Evolutionary conservation across 2,888 invertebrate genomes (phyloP), one percentile per base, ranked within the genome.

Genomic region (Drosophila lacicola): DNA sequence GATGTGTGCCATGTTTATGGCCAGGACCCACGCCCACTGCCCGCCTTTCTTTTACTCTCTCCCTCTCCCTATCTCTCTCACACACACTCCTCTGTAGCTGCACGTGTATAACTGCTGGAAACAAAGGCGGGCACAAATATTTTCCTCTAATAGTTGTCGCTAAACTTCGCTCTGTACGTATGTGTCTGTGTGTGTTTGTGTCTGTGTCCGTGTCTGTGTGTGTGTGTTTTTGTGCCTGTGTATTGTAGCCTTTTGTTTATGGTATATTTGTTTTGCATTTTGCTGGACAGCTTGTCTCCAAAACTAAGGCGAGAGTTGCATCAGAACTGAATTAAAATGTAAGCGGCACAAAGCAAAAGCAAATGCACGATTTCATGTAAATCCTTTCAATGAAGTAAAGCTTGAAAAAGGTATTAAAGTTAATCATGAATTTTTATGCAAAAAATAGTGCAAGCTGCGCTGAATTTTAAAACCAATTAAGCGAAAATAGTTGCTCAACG

Each of bases 141-240:
- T 88, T 83, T 80, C 54, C 83, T 86, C 88, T 86, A 88, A 88
- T 88, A 83, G 83, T 83, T 83, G 86, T 88, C 83, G 86, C 83
- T 80, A 82, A 88, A 88, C 74, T 88, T 85, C 79, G 51, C 49
- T 62, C 44, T 55, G 42, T 39, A 47, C 64, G 39, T 63, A 41
- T 55, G 57, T 47, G 25, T 45, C 10, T 66, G 53, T 57, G 17
- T 53, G n/a, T 41, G 33, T 53, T 0, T 36, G 17, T 37, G 41
- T 55, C 29, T 60, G 36, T 58, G 54, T 70, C 17, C n/a, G n/a
- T n/a, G 60, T 67, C 29, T 34, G 37, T 62, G 17, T 50, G 41
- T 66, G 60, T 47, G 33, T 60, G 37, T 51, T 54, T 63, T 57
- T 61, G 10, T 70, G 44, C 56, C 25, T 61, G 63, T 65, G 47